phyloP scores from a whole-genome alignment of 2,888 invertebrate genomes.

The Nycteola revayana region DNA sequence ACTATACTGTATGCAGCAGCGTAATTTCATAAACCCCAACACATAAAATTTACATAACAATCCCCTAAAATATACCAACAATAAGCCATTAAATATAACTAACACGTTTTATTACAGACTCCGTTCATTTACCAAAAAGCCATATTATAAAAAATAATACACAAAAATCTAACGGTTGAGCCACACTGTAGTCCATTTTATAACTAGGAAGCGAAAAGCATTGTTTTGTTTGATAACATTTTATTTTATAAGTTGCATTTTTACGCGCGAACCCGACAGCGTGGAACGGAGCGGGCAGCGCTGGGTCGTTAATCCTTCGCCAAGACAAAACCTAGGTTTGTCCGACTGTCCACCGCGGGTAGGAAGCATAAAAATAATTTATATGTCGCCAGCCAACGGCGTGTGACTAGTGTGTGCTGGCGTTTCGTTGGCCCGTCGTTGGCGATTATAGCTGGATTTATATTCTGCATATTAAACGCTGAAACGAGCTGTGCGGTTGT shows the following conservation, averaged over 20 bases:
- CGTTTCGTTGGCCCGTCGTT: too few relatives aligned
- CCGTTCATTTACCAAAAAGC: slow-evolving; percentile 9
- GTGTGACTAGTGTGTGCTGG: slow-evolving; percentile 7
- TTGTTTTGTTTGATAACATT: slow-evolving; percentile 29
- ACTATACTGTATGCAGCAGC: too few relatives aligned
- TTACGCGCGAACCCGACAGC: slow-evolving; percentile 20
- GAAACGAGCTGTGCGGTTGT: too few relatives aligned
- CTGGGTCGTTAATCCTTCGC: slow-evolving; percentile 38
- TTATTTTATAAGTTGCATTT: slow-evolving; percentile 22
- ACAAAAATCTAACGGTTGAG: slow-evolving; percentile 11
- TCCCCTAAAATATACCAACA: too few relatives aligned
- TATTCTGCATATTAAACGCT: too few relatives aligned
- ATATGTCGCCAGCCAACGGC: slow-evolving; percentile 38
- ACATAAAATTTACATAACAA: too few relatives aligned
- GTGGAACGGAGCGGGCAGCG: slow-evolving; percentile 20
- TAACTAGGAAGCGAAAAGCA: slow-evolving; percentile 15
- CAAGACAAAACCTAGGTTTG: slow-evolving; percentile 35
- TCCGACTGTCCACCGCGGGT: slow-evolving; percentile 19
- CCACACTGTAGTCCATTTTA: slow-evolving; percentile 29
- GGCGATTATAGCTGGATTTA: too few relatives aligned
- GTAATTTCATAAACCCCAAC: too few relatives aligned
- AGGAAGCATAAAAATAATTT: slow-evolving; percentile 57
- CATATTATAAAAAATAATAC: slow-evolving; percentile 12
- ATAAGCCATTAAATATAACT: slow-evolving; percentile 1
- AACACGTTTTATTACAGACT: slow-evolving; percentile 8